phyloP scores from a whole-genome alignment of 1,140 invertebrate genomes.

The Drosophila malerkotliana region DNA sequence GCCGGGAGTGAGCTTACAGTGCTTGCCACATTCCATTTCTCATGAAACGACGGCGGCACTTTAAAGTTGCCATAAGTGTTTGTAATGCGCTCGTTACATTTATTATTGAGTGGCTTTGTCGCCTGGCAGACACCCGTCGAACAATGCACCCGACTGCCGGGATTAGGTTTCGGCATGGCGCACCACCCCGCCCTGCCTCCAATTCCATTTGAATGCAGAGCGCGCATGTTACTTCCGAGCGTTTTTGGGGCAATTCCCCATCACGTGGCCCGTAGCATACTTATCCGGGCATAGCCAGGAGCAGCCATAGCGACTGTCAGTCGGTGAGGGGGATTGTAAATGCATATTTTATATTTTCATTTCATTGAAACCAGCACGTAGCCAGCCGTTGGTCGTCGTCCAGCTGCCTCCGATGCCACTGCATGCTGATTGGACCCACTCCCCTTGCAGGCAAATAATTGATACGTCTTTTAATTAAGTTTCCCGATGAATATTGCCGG shows the following conservation, averaged over 20 bases:
- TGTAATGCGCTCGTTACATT: slow-evolving; percentile 80
- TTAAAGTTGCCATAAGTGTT: slow-evolving; percentile 77
- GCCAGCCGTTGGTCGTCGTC: slow-evolving; percentile 4
- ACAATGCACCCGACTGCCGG: slow-evolving; percentile 45
- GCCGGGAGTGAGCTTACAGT: slow-evolving; percentile 10
- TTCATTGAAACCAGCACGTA: slow-evolving; percentile 78
- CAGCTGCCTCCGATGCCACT: slow-evolving; percentile 23
- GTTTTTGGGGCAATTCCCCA: slow-evolving; percentile 70
- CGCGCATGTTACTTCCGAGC: slow-evolving; percentile 14
- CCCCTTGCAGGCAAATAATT: slow-evolving; percentile 49
- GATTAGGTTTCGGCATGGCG: slow-evolving; percentile 31
- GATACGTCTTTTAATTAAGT: slow-evolving; percentile 60
- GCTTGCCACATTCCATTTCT: slow-evolving; percentile 37
- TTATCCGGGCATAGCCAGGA: slow-evolving; percentile 60
- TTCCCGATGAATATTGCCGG: slow-evolving; percentile 4
- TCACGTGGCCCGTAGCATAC: slow-evolving; percentile 70
- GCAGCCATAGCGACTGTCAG: not conserved
- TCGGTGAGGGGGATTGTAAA: slow-evolving; percentile 57
- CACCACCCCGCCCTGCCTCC: not conserved
- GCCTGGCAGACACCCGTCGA: slow-evolving; percentile 49
- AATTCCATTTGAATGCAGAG: slow-evolving; percentile 65
- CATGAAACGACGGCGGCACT: slow-evolving; percentile 46
- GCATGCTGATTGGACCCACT: slow-evolving; percentile 34
- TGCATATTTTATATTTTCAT: slow-evolving; percentile 81
- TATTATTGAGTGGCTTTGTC: slow-evolving; percentile 75